phyloP scores from a whole-genome alignment of 2,113 vertebrate species.

The Dicentrarchus labrax region DNA sequence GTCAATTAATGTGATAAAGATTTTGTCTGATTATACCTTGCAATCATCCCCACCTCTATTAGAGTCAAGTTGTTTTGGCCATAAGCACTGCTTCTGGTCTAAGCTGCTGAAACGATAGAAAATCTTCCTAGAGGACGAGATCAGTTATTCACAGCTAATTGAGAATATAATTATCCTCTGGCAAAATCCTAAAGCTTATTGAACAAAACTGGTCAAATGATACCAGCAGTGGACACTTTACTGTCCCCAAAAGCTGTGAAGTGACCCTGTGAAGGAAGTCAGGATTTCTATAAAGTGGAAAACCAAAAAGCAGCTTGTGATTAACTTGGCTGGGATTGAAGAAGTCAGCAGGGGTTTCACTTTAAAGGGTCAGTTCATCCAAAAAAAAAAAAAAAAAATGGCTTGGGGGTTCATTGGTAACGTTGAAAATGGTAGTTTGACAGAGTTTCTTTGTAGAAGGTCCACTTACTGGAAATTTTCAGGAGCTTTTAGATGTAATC shows the following conservation, averaged over 20 bases:
- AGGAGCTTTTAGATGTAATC: not conserved
- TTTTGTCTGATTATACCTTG: constrained; percentile 33
- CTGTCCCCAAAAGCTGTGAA: not conserved
- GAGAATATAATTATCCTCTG: constrained; percentile 29
- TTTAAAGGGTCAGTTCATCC: not conserved
- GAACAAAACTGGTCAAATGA: constrained; percentile 6
- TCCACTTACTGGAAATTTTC: too few relatives aligned
- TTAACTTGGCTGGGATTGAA: not conserved
- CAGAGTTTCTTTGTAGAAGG: too few relatives aligned
- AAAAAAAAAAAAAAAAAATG: not conserved
- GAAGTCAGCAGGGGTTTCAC: not conserved
- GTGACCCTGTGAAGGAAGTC: constrained; percentile 5
- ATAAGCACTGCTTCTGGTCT: constrained; percentile 39
- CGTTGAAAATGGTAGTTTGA: not conserved
- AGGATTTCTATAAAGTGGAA: not conserved
- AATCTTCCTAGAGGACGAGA: constrained; percentile 41
- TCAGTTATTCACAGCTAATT: constrained; percentile 47
- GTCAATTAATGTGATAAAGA: constrained; percentile 57
- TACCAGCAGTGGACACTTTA: not conserved
- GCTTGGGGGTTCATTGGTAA: not conserved
- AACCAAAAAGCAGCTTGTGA: not conserved
- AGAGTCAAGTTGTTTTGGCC: constrained; percentile 38
- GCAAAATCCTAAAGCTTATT: constrained; percentile 17
- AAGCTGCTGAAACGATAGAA: constrained; percentile 42
- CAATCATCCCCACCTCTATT: constrained; percentile 54